Evolutionary conservation across 2,888 invertebrate genomes (phyloP).

Genomic region (Drosophila atroscutellata): DNA sequence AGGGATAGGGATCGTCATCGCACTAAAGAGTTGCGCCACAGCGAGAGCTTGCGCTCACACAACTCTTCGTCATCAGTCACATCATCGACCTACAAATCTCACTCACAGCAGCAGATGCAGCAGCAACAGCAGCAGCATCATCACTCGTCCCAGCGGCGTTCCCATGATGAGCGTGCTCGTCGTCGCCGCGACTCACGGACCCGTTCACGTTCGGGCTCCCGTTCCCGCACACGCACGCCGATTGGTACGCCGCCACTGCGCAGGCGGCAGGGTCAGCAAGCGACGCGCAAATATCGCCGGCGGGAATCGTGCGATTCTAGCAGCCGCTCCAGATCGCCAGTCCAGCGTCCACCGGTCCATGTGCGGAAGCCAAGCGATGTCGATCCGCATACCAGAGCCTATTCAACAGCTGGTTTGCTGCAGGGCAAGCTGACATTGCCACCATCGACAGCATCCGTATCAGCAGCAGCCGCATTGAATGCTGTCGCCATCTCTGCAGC

Average conservation of each 20-base stretch:
- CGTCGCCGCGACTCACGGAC: slow-evolving; percentile 63
- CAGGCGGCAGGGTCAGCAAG: slow-evolving; percentile 18
- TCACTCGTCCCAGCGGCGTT: slow-evolving; percentile 48
- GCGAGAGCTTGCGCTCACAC: slow-evolving; percentile 46
- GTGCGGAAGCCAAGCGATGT: slow-evolving; percentile 24
- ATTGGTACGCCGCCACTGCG: slow-evolving; percentile 21
- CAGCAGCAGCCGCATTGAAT: slow-evolving; percentile 18
- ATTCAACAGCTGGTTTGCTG: slow-evolving; percentile 12
- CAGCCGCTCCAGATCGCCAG: slow-evolving; percentile 66
- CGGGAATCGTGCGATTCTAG: slow-evolving; percentile 54
- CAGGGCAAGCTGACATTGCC: slow-evolving; percentile 18
- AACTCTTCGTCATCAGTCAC: slow-evolving; percentile 40
- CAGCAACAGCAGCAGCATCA: slow-evolving; percentile 11
- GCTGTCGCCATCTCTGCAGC: slow-evolving; percentile 23
- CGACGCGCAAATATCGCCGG: slow-evolving; percentile 61
- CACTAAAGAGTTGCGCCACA: slow-evolving; percentile 53
- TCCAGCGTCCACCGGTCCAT: slow-evolving; percentile 11
- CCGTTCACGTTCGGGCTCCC: slow-evolving; percentile 63
- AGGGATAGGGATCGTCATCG: slow-evolving; percentile 38
- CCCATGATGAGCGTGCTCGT: slow-evolving; percentile 62
- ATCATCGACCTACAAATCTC: slow-evolving; percentile 52
- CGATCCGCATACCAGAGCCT: slow-evolving; percentile 24
- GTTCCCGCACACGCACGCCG: slow-evolving; percentile 60
- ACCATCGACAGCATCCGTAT: not conserved
- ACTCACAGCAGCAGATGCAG: slow-evolving; percentile 29